Evolutionary conservation across 1,140 invertebrate genomes (phyloP).

Genomic region (Pseudobourletiella spinata): DNA sequence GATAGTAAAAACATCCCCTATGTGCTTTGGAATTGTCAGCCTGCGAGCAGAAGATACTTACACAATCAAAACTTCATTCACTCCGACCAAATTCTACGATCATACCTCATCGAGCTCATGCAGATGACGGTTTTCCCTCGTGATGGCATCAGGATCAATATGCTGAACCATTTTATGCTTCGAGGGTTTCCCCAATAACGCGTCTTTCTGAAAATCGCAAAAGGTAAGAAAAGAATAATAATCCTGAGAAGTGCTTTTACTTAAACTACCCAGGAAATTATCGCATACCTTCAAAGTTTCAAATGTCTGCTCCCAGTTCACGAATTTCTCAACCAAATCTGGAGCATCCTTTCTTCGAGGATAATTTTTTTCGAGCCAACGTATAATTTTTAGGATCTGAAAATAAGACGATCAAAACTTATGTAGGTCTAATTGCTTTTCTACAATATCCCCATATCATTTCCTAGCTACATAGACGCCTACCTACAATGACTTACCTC

Average conservation of each 20-base stretch:
- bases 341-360: constrained; percentile 1
- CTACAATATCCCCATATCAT: too few species aligned
- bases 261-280: not conserved
- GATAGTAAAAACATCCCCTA: constrained; percentile 25
- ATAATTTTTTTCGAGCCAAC: constrained; percentile 30
- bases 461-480: too few species aligned
- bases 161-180: constrained; percentile 52
- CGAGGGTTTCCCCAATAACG: constrained; percentile 3
- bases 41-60: constrained; percentile 4
- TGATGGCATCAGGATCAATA: constrained; percentile 88
- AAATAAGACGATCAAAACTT: too few species aligned
- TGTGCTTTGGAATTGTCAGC: constrained; percentile 22
- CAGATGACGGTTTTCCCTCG: constrained; percentile 64
- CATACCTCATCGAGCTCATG: constrained; percentile 72
- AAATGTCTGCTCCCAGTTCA: constrained; percentile 32
- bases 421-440: too few species aligned
- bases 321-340: constrained; percentile 13
- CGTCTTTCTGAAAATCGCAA: constrained; percentile 16
- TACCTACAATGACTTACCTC: constrained; percentile 29
- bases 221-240: not conserved
- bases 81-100: not conserved
- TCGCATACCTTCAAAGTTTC: constrained; percentile 21
- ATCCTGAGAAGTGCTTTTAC: not conserved
- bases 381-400: constrained; percentile 18
- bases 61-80: not conserved